Base-by-base conservation (phyloP, 2,797 vertebrate genomes). In the Phoxinus dragarum region DNA sequence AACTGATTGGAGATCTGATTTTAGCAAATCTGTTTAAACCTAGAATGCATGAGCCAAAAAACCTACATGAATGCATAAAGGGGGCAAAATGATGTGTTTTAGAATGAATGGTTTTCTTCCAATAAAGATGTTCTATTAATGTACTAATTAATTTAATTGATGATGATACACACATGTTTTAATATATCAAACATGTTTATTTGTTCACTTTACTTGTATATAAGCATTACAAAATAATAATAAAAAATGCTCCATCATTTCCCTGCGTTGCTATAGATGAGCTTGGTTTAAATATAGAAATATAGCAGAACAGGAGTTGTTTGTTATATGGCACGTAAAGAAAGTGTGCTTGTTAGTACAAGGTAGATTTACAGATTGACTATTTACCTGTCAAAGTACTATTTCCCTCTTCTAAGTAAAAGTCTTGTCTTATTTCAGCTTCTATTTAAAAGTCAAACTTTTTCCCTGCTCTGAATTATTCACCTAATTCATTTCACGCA, bases 381-480 rank as follows among this genome's bases (percentile, higher is more conserved):
- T 44, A 72, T 71, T 14, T 34, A 66, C 23, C 27, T 23, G 34
- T 40, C 4, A 31, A 66, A 75, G 17, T 38, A 21, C 44, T 40
- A 27, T 77, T 54, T 68, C 4, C 36, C 17, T 56, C 21, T 31
- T 40, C 40, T 36, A 52, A 44, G 10, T 34, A 23, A 6, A 11
- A 69, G 52, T 42, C 10, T 56, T 42, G 14, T 71, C 42, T 80
- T 42, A 49, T 49, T 79, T 87, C 44, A 44, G 34, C n/a, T 80
- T 67, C 27, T 34, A 52, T 73, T 80, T 54, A 83, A 76, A 68
- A 47, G 31, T 66, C 16, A 16, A 61, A 68, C 61, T 47, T 85
- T 69, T 76, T 61, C 27, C 49, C 61, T 47, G 23, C 69, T 84
- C 66, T 68, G 49, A 86, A 81, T 80, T 74, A 79, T 83, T 69